phyloP scores from a whole-genome alignment of 2,888 invertebrate species.

The Mesopsocus fuscifrons region DNA sequence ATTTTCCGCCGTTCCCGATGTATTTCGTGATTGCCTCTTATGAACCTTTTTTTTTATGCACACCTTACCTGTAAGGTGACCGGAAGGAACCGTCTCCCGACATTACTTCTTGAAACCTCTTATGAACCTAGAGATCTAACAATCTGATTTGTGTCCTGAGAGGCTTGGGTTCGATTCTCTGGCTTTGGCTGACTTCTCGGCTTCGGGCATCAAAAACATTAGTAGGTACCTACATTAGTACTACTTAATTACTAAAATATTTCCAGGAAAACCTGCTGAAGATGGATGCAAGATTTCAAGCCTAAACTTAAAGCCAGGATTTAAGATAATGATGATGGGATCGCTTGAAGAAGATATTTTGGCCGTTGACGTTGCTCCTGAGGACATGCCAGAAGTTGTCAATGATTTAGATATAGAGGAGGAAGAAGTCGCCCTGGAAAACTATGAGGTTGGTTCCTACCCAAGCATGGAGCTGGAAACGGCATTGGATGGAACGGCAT shows the following conservation, averaged over 20 bases:
- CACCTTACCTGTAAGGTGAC: not conserved
- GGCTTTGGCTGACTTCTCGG: too few relatives aligned
- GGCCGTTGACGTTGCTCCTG: slow-evolving; percentile 60
- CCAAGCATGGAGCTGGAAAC: too few relatives aligned
- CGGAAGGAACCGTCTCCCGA: too few relatives aligned
- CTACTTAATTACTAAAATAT: too few relatives aligned
- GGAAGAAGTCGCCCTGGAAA: slow-evolving; percentile 53
- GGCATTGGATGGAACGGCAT: too few relatives aligned
- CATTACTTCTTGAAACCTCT: too few relatives aligned
- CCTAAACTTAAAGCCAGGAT: slow-evolving; percentile 64
- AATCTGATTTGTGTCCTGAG: too few relatives aligned
- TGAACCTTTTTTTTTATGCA: not conserved
- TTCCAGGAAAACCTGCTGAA: slow-evolving; percentile 62
- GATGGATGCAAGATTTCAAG: slow-evolving; percentile 58
- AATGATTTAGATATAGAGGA: slow-evolving; percentile 86
- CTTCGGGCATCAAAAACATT: too few relatives aligned
- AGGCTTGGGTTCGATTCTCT: too few relatives aligned
- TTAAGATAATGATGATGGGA: slow-evolving; percentile 95
- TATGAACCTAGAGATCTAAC: too few relatives aligned
- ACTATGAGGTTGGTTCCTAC: slow-evolving; percentile 42
- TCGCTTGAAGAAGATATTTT: slow-evolving; percentile 82
- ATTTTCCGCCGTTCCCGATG: not conserved
- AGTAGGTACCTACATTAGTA: too few relatives aligned
- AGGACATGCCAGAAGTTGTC: slow-evolving; percentile 65
- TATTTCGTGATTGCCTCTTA: not conserved